A percentile compares a stretch with the other conserved stretches of the same genome.
Conservation (phyloP, 2,113 vertebrate genomes). For the zebrafish (Danio rerio) region GRCz12tu NC_133186.1:695501-696000, state of each 20-base stretch:
- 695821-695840: background rate
- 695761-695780: background rate
- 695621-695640: background rate
- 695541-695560: background rate
- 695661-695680: background rate
- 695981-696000: background rate
- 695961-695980: background rate
- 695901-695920: too few species aligned
- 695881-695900: too few species aligned
- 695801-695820: background rate
- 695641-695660: background rate
- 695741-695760: background rate
- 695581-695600: background rate
- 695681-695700: background rate
- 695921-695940: too few species aligned
- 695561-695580: background rate
- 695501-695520: background rate
- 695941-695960: slow-evolving; percentile 25
- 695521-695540: background rate
- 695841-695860: slow-evolving; percentile 21
- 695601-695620: background rate
- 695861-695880: too few species aligned
- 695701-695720: background rate
- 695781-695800: background rate
- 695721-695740: background rate